Evolutionary conservation across 2,888 invertebrate species (phyloP), one percentile per base, ranked within the genome.

Genomic region (Steinernema hermaphroditum): DNA sequence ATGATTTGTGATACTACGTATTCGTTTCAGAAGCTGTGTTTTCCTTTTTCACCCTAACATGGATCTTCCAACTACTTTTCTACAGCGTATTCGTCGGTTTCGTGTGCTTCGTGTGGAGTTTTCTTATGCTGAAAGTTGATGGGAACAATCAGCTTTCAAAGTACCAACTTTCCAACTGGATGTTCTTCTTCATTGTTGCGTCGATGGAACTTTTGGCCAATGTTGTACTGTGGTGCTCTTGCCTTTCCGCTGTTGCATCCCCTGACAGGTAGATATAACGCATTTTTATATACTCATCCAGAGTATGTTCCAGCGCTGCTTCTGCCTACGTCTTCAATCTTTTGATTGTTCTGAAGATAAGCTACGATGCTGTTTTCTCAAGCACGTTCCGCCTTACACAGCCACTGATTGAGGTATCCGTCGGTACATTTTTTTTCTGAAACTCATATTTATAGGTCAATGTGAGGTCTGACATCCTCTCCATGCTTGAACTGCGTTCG

Each of bases 81-180:
- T 29, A 62, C 16, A 32, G 62, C n/a, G 19, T 12, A 16, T 29
- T 9, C 2, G 29, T 34, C 4, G 62, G 32, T 29, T 16, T 14
- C 29, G 27, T 62, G 1, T 62, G 32, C 34, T 62, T 8, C 16
- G n/a, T n/a, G 2, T 62, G 62, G 62, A 62, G 19, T 34, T 32
- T 16, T 19, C 62, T 62, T 14, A 62, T 62, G 62, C 62, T 62
- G 6, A 62, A 62, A 32, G 62, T 62, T 19, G 62, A 62, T 2
- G 62, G 62, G 2, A 62, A 62, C 62, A 62, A 62, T 29, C 62
- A 14, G 9, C 32, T 62, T 1, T 62, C 62, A 8, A 62, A 62
- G 32, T 62, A 62, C 16, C 16, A 62, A 6, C 14, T 2, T 22
- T 8, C 6, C 29, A 62, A 62, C 62, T 62, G 62, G 62, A 16